A percentile compares a stretch with the other conserved stretches of the same genome.
These are phyloP conservation scores for Salvator merianae DNA, from an alignment of 2,113 vertebrate genomes.

Conservation along the genomic window DNA sequence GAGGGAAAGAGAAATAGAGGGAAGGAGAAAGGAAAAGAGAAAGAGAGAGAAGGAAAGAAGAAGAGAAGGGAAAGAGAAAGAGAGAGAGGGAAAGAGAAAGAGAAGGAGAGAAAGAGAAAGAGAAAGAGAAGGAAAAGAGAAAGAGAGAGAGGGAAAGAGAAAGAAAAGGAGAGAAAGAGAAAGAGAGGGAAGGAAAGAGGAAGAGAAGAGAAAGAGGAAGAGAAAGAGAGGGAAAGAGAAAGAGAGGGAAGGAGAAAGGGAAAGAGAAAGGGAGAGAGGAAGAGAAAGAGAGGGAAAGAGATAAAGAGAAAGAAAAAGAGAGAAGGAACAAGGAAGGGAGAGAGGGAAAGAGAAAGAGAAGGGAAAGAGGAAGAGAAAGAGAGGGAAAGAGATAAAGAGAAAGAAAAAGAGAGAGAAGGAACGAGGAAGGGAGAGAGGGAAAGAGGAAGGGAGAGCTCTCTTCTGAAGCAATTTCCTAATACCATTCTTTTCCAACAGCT, in stretches of 20 bases:
- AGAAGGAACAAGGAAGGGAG: neutral
- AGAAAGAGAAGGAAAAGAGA: too few relatives aligned
- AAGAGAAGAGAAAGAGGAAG: too few relatives aligned
- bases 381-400: neutral
- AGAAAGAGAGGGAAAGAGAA: neutral
- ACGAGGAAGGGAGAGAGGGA: too few relatives aligned
- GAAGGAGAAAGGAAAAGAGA: too few relatives aligned
- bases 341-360: neutral
- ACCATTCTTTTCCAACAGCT: conserved; percentile 34
- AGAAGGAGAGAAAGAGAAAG: neutral
- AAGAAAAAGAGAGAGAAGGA: neutral
- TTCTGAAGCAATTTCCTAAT: conserved; percentile 25
- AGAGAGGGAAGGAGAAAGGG: neutral
- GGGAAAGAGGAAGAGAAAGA: neutral
- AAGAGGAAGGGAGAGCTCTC: neutral
- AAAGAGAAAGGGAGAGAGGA: neutral
- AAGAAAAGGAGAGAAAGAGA: too few relatives aligned
- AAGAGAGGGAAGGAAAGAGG: neutral
- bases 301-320: neutral
- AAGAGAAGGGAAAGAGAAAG: neutral
- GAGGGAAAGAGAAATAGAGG: neutral
- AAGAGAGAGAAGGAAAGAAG: too few relatives aligned
- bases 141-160: neutral
- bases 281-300: neutral
- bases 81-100: neutral